A percentile compares a stretch with the other conserved stretches of the same genome.
These are phyloP conservation scores for Pseudococcus viburni DNA, from an alignment of 2,888 invertebrate genomes.

Conservation along the genomic window DNA sequence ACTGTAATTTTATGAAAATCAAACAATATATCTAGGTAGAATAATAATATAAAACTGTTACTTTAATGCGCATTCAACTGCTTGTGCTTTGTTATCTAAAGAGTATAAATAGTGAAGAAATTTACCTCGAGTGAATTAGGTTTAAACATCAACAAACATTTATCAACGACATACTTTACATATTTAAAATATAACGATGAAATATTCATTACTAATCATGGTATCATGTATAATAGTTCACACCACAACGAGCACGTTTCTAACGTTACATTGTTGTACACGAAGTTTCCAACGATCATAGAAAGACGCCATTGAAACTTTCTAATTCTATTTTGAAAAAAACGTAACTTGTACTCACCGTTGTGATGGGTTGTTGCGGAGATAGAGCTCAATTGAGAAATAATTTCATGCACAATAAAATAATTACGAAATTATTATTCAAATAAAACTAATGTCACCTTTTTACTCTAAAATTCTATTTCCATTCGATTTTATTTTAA, in stretches of 20 bases:
- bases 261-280: background rate
- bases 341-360: background rate
- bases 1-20: too few relatives aligned
- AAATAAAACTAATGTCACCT: background rate
- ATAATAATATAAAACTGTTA: background rate
- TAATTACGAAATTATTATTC: background rate
- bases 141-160: conserved; percentile 21
- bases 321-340: background rate
- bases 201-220: background rate
- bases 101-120: background rate
- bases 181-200: background rate
- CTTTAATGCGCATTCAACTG: background rate
- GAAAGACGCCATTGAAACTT: conserved; percentile 54
- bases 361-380: background rate
- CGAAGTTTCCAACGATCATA: background rate
- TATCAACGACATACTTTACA: background rate
- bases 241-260: conserved; percentile 8
- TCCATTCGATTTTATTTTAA: background rate
- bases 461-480: conserved; percentile 17
- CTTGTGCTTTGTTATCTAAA: background rate
- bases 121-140: conserved; percentile 10
- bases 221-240: background rate
- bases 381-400: background rate
- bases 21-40: too few relatives aligned
- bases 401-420: background rate